Evolutionary conservation across 35 echinoderm and acorn worm genomes (phyloP).

Genomic region (Ptychodera flava): DNA sequence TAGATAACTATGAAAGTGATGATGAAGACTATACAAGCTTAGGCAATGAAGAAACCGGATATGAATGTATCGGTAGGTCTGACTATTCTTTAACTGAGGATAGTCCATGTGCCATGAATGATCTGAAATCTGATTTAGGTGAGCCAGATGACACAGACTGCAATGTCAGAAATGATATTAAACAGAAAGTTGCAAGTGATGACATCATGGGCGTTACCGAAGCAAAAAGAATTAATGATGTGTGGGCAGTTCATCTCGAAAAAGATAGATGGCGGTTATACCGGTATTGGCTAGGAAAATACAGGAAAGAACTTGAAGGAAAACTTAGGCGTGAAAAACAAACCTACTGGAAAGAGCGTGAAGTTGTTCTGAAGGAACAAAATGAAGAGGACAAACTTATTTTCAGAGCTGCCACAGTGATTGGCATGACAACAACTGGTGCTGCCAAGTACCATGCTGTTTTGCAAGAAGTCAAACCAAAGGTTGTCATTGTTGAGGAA

Average conservation of each 20-base stretch:
- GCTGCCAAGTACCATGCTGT: slow-evolving; percentile 33
- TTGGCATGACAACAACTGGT: slow-evolving; percentile 64
- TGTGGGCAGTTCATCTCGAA: background rate
- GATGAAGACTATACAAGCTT: too few relatives aligned
- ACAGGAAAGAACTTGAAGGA: background rate
- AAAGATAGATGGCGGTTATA: slow-evolving; percentile 31
- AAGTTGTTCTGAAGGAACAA: background rate
- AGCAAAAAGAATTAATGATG: slow-evolving; percentile 4
- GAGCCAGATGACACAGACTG: background rate
- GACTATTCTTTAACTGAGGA: background rate
- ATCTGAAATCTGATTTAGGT: too few relatives aligned
- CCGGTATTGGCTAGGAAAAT: slow-evolving; percentile 23
- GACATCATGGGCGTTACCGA: slow-evolving; percentile 21
- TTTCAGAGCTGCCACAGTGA: slow-evolving; percentile 10
- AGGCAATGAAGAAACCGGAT: background rate
- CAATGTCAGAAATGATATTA: background rate
- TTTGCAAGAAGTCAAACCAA: slow-evolving; percentile 29
- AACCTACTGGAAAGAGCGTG: background rate
- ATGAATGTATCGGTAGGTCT: background rate
- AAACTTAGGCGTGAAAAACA: background rate
- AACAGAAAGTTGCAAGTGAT: background rate
- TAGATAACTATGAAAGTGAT: too few relatives aligned
- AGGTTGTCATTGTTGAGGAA: slow-evolving; percentile 62
- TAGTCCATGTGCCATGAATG: background rate
- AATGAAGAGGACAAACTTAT: slow-evolving; percentile 1